phyloP scores from a whole-genome alignment of 2,888 invertebrate genomes.

The Cantharis lateralis region DNA sequence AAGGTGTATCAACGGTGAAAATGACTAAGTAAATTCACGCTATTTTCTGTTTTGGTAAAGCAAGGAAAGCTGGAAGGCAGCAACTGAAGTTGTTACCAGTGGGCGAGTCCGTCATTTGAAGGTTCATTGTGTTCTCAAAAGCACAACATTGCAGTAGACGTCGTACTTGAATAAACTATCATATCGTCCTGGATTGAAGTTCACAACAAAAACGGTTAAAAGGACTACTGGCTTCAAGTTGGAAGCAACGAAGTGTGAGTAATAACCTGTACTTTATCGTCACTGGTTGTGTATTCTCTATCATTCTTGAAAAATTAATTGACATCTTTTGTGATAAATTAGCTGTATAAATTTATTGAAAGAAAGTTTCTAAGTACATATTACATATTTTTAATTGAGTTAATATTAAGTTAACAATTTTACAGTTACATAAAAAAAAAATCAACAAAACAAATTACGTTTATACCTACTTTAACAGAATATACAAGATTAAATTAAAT shows the following conservation, averaged over 20 bases:
- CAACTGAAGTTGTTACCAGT: neutral
- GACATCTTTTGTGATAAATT: neutral
- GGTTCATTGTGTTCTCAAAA: constrained; percentile 14
- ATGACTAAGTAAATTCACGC: neutral
- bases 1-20: neutral
- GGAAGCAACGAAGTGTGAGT: neutral
- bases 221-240: neutral
- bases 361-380: neutral
- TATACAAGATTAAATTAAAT: neutral
- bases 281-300: neutral
- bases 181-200: constrained; percentile 14
- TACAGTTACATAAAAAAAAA: neutral
- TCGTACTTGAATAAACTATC: constrained; percentile 22
- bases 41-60: neutral
- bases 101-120: constrained; percentile 4
- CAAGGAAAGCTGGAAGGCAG: neutral
- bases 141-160: constrained; percentile 6
- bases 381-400: neutral
- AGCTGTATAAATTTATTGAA: neutral
- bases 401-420: neutral
- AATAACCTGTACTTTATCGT: neutral
- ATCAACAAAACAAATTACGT: neutral
- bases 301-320: neutral
- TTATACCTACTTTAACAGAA: neutral
- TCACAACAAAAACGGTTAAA: constrained; percentile 16